A percentile compares a stretch with the other conserved stretches of the same genome.
Conservation (phyloP, 2,888 invertebrate genomes). For the Nebria brevicollis region DNA sequence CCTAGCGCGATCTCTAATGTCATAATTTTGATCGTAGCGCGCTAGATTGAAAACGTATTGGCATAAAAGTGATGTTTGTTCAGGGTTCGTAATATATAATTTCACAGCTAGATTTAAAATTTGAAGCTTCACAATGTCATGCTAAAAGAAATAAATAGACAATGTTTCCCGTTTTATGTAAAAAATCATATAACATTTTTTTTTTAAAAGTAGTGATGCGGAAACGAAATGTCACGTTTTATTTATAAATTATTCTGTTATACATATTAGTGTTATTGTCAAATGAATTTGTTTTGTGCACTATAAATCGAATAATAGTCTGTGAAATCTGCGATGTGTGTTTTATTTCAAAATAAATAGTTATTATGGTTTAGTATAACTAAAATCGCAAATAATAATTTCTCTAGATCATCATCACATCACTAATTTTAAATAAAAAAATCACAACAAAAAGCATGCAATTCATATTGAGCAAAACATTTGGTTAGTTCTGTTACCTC, state of each 20-base stretch:
- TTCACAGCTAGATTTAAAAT: conserved; percentile 95
- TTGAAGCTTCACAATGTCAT: conserved; percentile 96
- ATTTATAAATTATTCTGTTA: no score
- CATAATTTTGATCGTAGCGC: conserved; percentile 97
- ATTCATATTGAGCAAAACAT: neutral
- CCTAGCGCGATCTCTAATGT: conserved; percentile 94
- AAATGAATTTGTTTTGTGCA: no score
- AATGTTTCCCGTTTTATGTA: neutral
- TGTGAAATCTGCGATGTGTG: no score
- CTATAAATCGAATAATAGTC: no score
- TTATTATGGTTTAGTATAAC: neutral
- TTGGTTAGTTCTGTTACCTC: conserved; percentile 67
- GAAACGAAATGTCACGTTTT: no score
- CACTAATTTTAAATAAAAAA: neutral
- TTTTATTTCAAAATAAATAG: no score
- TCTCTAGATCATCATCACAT: neutral
- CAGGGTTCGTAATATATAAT: conserved; percentile 86
- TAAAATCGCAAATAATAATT: no score
- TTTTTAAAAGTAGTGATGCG: no score
- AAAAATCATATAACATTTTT: no score
- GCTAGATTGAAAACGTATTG: conserved; percentile 95
- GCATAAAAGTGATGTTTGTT: conserved; percentile 85
- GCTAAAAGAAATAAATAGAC: conserved; percentile 65
- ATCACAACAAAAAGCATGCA: neutral
- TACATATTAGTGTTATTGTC: no score